A percentile compares a stretch with the other conserved stretches of the same genome.
These are phyloP conservation scores for Tinea trinotella DNA, from an alignment of 2,888 invertebrate genomes.

Conservation along the genomic window DNA sequence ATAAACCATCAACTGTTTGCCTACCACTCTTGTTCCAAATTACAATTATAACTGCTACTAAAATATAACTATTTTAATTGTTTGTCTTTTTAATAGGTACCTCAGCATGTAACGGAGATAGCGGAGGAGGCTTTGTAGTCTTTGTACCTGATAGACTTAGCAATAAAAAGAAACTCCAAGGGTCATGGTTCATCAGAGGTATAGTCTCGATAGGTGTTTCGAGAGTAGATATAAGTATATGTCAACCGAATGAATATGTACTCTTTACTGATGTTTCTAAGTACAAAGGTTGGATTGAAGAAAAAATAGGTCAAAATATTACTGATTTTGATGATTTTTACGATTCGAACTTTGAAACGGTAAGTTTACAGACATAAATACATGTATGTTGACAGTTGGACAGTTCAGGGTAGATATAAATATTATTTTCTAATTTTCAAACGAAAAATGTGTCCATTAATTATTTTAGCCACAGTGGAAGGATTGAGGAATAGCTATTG, in stretches of 20 bases:
- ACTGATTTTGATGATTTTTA: background rate
- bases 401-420: no score
- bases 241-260: conserved; percentile 38
- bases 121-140: conserved; percentile 60
- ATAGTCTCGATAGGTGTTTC: conserved; percentile 38
- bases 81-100: conserved; percentile 46
- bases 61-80: no score
- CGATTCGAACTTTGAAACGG: no score
- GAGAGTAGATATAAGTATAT: conserved; percentile 25
- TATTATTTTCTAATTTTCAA: no score
- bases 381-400: no score
- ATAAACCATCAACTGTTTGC: no score
- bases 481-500: no score
- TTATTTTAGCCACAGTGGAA: no score
- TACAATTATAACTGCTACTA: no score
- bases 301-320: conserved; percentile 20
- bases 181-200: conserved; percentile 38
- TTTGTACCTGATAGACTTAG: conserved; percentile 29
- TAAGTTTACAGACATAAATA: no score
- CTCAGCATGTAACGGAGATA: conserved; percentile 66
- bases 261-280: conserved; percentile 39
- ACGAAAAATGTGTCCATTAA: no score
- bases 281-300: conserved; percentile 25
- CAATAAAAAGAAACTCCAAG: conserved; percentile 21
- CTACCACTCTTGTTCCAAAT: no score